Conservation (phyloP, 2,113 vertebrate species). For the Bos javanicus region DNA sequence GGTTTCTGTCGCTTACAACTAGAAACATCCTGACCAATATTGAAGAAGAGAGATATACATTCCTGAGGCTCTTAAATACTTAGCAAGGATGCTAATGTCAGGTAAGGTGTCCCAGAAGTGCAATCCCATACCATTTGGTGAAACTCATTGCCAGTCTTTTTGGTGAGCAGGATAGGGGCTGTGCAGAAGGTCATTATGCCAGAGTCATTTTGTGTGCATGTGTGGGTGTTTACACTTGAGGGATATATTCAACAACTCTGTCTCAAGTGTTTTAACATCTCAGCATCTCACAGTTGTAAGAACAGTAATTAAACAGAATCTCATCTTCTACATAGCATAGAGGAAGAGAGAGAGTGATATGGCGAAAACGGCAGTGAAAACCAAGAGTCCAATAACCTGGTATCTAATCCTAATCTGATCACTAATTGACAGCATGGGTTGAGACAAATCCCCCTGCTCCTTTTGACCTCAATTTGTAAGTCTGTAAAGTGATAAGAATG, state of each 20-base stretch:
- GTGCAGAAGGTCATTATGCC: not conserved
- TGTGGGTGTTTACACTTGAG: not conserved
- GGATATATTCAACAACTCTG: not conserved
- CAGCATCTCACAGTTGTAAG: not conserved
- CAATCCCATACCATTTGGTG: not conserved
- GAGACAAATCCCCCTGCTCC: not conserved
- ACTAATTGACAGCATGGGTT: not conserved
- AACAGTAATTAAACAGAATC: not conserved
- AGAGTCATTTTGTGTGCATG: not conserved
- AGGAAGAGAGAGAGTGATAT: not conserved
- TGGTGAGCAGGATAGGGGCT: not conserved
- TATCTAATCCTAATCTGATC: not conserved
- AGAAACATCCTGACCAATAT: not conserved
- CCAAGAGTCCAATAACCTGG: not conserved
- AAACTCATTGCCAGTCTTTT: not conserved
- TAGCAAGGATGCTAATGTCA: not conserved
- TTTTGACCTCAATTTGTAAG: not conserved
- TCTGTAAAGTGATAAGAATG: not conserved
- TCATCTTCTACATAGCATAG: not conserved
- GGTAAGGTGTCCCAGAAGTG: not conserved
- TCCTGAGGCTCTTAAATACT: not conserved
- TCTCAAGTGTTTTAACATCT: not conserved
- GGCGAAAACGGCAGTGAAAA: not conserved
- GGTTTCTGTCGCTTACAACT: not conserved
- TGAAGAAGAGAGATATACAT: not conserved